Evolutionary conservation across 2,113 vertebrate species (phyloP), one percentile per base, ranked within the genome.

Genomic region (Pomatorhinus ruficollis): DNA sequence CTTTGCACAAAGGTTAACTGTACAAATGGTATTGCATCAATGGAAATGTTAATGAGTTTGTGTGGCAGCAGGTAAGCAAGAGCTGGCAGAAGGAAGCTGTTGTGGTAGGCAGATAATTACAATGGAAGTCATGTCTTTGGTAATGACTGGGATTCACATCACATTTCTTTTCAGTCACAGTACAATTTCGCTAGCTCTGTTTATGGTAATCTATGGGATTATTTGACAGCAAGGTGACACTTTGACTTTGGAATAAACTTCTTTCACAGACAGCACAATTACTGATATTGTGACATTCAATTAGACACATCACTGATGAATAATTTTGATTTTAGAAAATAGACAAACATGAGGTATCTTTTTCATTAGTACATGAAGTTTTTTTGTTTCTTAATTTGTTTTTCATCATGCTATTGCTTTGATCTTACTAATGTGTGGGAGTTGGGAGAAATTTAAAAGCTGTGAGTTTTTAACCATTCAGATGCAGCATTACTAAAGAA

Each of bases 191-290:
- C 85, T 50, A 82, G 96, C 91, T 95, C 95, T 97, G 92, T 97
- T 98, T 97, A 97, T 90, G 93, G 94, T 96, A 95, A 98, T 97
- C 97, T 96, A 83, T 84, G 87, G 95, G 96, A 98, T 98, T 98
- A 98, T 97, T 97, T 97, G 97, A 98, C 97, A 97, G 96, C 87
- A 98, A 97, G 97, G 91, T 98, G 97, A 97, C 97, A 98, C 94
- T 97, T 97, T 97, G 93, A 98, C 96, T 97, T 98, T 96, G 95
- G 60, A 98, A 97, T 70, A 96, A 96, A 95, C 97, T 96, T 97
- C 89, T 97, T 94, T 96, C 91, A 95, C 72, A 95, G 91, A 94
- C 97, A 97, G 89, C 47, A 91, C 93, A 96, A 97, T 97, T 97
- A 96, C 83, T 92, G 70, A 79, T 92, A 95, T 66, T 89, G 69